Percentiles rank a stretch among this genome's conserved stretches.
phyloP scores from a whole-genome alignment of 2,113 vertebrate genomes.

The Struthio camelus region DNA sequence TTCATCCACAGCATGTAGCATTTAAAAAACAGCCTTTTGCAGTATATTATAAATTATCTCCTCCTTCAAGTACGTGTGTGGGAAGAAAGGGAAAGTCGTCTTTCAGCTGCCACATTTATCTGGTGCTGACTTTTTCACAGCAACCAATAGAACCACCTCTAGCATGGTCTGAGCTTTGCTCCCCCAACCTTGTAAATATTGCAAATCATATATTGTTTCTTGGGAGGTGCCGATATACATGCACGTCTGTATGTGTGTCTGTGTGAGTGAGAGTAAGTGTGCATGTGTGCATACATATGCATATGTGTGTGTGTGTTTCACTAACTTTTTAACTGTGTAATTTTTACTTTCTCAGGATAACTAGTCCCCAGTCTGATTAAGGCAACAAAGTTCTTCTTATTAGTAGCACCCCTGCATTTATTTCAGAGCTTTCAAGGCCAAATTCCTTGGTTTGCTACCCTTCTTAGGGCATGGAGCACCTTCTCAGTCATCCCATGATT shows the following conservation, averaged over 20 bases:
- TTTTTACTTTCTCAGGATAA: background rate
- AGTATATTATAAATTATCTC: background rate
- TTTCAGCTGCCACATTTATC: background rate
- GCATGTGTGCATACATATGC: background rate
- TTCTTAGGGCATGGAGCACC: background rate
- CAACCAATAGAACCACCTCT: background rate
- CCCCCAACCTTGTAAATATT: background rate
- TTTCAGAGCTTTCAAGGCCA: background rate
- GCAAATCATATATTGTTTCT: background rate
- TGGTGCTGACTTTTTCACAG: background rate
- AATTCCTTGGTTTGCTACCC: background rate
- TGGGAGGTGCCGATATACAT: background rate
- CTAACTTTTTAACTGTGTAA: background rate
- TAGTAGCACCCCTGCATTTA: background rate
- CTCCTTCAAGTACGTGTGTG: background rate
- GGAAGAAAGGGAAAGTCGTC: background rate
- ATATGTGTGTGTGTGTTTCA: background rate
- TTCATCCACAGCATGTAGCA: background rate
- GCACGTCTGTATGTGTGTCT: background rate
- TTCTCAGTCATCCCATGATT: background rate
- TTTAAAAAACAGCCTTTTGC: constrained; percentile 17
- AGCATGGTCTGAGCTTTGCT: background rate
- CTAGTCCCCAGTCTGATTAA: background rate
- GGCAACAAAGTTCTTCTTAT: background rate
- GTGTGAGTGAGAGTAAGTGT: background rate